A percentile compares a stretch with the other conserved stretches of the same genome.
These are phyloP conservation scores for Drosophila putrida DNA, from an alignment of 2,888 invertebrate genomes.

Conservation along the genomic window DNA sequence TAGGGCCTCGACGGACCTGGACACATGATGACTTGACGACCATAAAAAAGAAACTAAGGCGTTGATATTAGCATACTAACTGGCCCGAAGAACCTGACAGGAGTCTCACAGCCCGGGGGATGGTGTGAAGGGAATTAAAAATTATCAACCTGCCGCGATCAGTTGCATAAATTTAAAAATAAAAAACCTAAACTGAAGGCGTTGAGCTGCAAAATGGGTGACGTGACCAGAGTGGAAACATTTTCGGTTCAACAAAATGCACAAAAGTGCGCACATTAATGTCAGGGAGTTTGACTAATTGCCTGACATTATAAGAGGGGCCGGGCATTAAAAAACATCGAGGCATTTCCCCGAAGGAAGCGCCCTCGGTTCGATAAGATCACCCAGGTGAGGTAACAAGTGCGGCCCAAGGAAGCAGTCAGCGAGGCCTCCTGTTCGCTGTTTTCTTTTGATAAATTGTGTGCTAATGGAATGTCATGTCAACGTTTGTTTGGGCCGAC, in stretches of 20 bases:
- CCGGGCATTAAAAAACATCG: no score
- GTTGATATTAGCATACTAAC: conserved; percentile 76
- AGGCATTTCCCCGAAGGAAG: conserved; percentile 57
- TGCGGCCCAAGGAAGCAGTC: conserved; percentile 50
- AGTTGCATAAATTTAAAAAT: conserved; percentile 67
- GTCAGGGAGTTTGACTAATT: conserved; percentile 80
- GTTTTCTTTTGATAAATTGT: conserved; percentile 81
- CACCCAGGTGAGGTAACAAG: conserved; percentile 59
- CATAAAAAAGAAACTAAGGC: conserved; percentile 58
- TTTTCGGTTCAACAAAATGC: conserved; percentile 61
- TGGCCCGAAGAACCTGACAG: conserved; percentile 41
- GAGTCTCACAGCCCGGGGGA: not conserved
- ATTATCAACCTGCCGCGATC: conserved; percentile 67
- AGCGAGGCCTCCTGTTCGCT: conserved; percentile 22
- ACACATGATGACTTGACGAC: conserved; percentile 67
- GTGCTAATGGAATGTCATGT: conserved; percentile 85
- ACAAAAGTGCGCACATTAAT: conserved; percentile 75
- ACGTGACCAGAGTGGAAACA: conserved; percentile 41
- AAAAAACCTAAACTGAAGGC: conserved; percentile 46
- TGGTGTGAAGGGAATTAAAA: conserved; percentile 63
- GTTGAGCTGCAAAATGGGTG: conserved; percentile 74
- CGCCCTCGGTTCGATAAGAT: conserved; percentile 62
- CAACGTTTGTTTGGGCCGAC: conserved; percentile 78
- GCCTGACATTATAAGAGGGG: conserved; percentile 54
- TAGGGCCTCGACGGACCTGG: conserved; percentile 45